A percentile compares a stretch with the other conserved stretches of the same genome.
Evolutionary conservation across 2,797 vertebrate genomes (phyloP).

Genomic region (Octomys mimax): DNA sequence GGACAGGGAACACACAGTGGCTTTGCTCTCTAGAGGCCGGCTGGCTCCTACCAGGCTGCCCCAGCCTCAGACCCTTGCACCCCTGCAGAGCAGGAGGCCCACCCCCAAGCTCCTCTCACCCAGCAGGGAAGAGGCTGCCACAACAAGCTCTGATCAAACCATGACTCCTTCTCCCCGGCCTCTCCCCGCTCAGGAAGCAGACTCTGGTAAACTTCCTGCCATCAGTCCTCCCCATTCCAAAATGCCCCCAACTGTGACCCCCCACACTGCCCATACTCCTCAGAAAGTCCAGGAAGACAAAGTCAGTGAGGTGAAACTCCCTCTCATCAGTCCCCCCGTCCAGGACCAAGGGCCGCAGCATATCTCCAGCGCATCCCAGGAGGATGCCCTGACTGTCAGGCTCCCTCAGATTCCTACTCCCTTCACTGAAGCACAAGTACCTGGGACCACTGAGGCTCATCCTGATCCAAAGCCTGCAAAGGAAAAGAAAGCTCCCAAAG

Average conservation of each 20-base stretch:
- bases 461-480: background rate
- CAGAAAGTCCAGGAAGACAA: conserved; percentile 54
- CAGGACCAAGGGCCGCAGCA: background rate
- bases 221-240: conserved; percentile 60
- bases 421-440: background rate
- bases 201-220: conserved; percentile 67
- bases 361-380: background rate
- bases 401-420: conserved; percentile 63
- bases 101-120: conserved; percentile 61
- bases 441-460: rapidly evolving
- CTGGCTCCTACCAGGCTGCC: conserved; percentile 81
- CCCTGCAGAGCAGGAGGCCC: conserved; percentile 80
- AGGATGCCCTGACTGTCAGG: background rate
- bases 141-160: background rate
- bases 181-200: conserved; percentile 24
- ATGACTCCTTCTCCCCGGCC: background rate
- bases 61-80: conserved; percentile 75
- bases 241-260: background rate
- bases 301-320: conserved; percentile 73
- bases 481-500: background rate
- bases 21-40: background rate
- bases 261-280: background rate
- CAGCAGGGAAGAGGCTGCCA: conserved; percentile 19
- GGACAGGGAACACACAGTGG: rapidly evolving
- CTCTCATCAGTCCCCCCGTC: background rate